Evolutionary conservation across 1,140 invertebrate species (phyloP).

Genomic region (Bursaphelenchus mucronatus): DNA sequence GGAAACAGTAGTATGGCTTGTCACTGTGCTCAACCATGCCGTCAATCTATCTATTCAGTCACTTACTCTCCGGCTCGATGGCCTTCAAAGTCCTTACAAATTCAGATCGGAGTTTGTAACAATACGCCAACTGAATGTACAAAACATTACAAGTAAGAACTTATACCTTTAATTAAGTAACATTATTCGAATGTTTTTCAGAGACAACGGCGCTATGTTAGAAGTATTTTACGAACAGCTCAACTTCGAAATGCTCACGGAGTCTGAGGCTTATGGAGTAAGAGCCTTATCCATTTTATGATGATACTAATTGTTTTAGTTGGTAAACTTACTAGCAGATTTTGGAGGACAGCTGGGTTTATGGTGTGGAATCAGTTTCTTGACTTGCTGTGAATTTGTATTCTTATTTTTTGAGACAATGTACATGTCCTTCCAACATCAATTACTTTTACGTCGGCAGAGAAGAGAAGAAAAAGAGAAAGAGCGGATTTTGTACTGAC

Average conservation of each 20-base stretch:
- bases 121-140: slow-evolving; percentile 49
- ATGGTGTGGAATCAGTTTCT: slow-evolving; percentile 54
- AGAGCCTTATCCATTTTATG: slow-evolving; percentile 10
- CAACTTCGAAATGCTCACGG: slow-evolving; percentile 55
- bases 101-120: slow-evolving; percentile 50
- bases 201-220: slow-evolving; percentile 57
- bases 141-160: slow-evolving; percentile 50
- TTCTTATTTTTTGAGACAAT: slow-evolving; percentile 52
- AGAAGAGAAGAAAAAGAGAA: not conserved
- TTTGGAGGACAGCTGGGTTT: slow-evolving; percentile 53
- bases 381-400: slow-evolving; percentile 54
- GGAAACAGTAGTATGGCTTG: slow-evolving; percentile 29
- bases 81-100: slow-evolving; percentile 50
- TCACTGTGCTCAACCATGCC: slow-evolving; percentile 52
- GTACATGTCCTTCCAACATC: slow-evolving; percentile 46
- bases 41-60: slow-evolving; percentile 53
- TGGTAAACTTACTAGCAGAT: slow-evolving; percentile 54
- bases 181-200: slow-evolving; percentile 38
- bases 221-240: slow-evolving; percentile 58
- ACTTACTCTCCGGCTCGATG: slow-evolving; percentile 56
- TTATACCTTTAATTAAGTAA: not conserved
- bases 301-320: slow-evolving; percentile 31
- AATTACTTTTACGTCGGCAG: slow-evolving; percentile 15
- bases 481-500: no score
- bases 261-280: slow-evolving; percentile 55